phyloP scores from a whole-genome alignment of 2,797 vertebrate species.

The Sarcophilus harrisii region DNA sequence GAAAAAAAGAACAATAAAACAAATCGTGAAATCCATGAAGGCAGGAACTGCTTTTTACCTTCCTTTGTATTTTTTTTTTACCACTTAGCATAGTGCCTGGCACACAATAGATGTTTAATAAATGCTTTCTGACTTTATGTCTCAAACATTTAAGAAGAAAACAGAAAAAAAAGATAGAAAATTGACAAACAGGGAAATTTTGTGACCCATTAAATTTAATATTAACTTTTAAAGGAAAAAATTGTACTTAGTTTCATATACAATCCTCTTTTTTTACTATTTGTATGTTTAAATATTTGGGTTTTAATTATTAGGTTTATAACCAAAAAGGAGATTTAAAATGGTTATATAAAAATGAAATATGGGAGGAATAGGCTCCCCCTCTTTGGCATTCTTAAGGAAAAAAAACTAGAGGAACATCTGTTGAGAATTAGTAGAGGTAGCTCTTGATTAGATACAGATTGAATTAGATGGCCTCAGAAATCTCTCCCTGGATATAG shows the following conservation, averaged over 20 bases:
- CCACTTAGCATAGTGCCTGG: neutral
- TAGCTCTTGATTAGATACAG: neutral
- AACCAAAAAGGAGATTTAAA: neutral
- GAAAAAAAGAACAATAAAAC: neutral
- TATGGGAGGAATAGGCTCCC: neutral
- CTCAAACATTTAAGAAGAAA: neutral
- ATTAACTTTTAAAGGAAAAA: neutral
- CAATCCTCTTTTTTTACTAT: neutral
- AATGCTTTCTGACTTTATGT: neutral
- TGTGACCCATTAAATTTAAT: neutral
- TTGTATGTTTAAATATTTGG: neutral
- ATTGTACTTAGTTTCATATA: neutral
- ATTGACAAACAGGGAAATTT: neutral
- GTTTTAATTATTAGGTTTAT: neutral
- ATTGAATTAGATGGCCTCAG: neutral
- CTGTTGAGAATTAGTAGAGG: neutral
- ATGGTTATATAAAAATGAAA: neutral
- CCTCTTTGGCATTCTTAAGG: neutral
- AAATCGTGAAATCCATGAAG: neutral
- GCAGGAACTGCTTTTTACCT: neutral
- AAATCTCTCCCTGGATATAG: neutral
- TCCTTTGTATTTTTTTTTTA: neutral
- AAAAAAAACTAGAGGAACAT: neutral
- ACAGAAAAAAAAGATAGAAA: neutral
- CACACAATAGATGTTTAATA: neutral